These are phyloP conservation scores for Drosophila seclusa DNA, from an alignment of 2,888 invertebrate species.

Conservation along the genomic window DNA sequence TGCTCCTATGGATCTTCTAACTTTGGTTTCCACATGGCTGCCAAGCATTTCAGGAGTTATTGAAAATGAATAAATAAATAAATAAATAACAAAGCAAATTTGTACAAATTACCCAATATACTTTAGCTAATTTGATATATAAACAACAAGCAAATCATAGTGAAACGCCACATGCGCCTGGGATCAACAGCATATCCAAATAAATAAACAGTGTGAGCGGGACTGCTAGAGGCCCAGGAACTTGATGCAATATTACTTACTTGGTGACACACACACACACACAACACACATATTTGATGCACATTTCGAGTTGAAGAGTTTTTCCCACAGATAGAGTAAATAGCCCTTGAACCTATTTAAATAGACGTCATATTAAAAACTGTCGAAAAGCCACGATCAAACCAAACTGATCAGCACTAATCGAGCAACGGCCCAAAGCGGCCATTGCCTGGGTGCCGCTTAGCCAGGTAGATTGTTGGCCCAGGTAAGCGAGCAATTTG, in stretches of 20 bases:
- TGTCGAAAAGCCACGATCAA: constrained; percentile 76
- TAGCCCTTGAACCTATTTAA: constrained; percentile 74
- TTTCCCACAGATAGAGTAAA: constrained; percentile 72
- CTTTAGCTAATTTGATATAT: constrained; percentile 48
- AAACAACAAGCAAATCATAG: constrained; percentile 38
- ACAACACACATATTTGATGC: constrained; percentile 57
- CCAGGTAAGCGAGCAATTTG: constrained; percentile 59
- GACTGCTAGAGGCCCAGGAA: constrained; percentile 3
- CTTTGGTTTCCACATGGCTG: constrained; percentile 36
- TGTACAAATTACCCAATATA: constrained; percentile 48
- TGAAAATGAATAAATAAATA: constrained; percentile 11
- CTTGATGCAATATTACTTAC: constrained; percentile 61
- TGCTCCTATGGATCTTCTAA: background rate
- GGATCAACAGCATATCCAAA: constrained; percentile 28
- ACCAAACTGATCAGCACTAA: constrained; percentile 64
- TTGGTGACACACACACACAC: background rate
- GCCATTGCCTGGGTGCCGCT: constrained; percentile 13
- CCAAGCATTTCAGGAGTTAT: constrained; percentile 8
- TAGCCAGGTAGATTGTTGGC: constrained; percentile 38
- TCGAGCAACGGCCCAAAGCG: constrained; percentile 49
- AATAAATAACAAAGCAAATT: constrained; percentile 8
- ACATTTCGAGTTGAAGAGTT: constrained; percentile 56
- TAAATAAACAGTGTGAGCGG: constrained; percentile 58
- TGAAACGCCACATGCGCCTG: constrained; percentile 35
- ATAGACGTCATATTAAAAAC: constrained; percentile 67